Evolutionary conservation across 2,797 vertebrate species (phyloP), one percentile per base, ranked within the genome.

Genomic region (Bradypodion pumilum): DNA sequence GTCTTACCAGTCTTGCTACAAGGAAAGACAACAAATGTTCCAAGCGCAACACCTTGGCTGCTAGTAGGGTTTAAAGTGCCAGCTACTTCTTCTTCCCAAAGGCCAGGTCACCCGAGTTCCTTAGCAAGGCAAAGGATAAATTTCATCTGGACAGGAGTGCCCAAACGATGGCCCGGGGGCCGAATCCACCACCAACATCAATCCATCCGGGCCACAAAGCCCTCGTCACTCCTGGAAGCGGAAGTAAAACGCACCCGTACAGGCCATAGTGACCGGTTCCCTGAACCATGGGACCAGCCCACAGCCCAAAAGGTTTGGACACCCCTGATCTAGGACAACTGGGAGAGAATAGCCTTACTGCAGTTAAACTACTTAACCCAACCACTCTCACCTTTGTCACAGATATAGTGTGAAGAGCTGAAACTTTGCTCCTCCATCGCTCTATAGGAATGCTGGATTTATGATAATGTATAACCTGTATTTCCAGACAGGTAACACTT

Each of bases 41-140:
- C 74, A 85, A 63, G 23, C 85, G 81, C 84, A 80, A 83, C 83
- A 85, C 19, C 76, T 65, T 75, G 87, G 66, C 60, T 86, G 8
- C 16, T 66, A 46, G 52, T 85, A 77, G 62, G 59, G 44, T 73
- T 44, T 76, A 81, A 19, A 85, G 42, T 68, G 80, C 75, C 37
- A 76, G 62, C 10, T 65, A 59, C 42, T 32, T 49, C 65, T 21
- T 75, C 70, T 56, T 44, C 27, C 25, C 13, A 12, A 2, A 66
- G 29, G 68, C 25, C 69, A 59, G 78, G 35, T 42, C 62, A 68
- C 15, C 21, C 27, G 27, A 29, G 68, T 74, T 25, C 63, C 44
- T 37, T 32, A 32, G 60, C 29, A 40, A 46, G 2, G 27, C 6
- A 5, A 8, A 78, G 3, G 13, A 72, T 2, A 15, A 16, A 44